phyloP scores from a whole-genome alignment of 2,113 vertebrate genomes.

The Nannospalax galili region DNA sequence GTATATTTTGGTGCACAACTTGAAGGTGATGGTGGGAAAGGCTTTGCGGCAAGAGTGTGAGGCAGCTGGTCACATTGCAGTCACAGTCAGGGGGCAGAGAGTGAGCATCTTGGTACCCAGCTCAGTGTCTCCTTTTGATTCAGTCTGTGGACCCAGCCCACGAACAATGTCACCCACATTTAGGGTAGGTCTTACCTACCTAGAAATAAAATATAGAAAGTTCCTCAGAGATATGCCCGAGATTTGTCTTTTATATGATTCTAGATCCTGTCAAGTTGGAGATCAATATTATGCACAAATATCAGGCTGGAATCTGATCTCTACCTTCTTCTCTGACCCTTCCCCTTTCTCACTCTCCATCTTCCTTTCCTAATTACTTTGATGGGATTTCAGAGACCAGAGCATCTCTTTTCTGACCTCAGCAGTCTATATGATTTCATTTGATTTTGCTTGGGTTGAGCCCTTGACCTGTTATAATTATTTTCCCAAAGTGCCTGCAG shows the following conservation, averaged over 20 bases:
- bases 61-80: not conserved
- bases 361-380: conserved; percentile 42
- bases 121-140: not conserved
- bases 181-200: not conserved
- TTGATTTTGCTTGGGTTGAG: conserved; percentile 51
- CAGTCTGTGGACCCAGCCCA: no score
- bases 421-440: conserved; percentile 39
- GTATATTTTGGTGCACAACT: no score
- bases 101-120: no score
- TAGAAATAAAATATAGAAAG: not conserved
- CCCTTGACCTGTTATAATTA: conserved; percentile 61
- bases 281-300: not conserved
- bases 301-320: not conserved
- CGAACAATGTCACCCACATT: not conserved
- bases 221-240: not conserved
- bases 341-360: not conserved
- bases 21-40: not conserved
- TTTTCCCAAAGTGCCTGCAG: conserved; percentile 47
- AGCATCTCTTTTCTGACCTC: conserved; percentile 33
- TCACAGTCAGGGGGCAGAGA: not conserved
- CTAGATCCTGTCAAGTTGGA: not conserved
- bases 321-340: not conserved
- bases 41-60: no score
- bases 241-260: not conserved
- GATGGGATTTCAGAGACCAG: conserved; percentile 54